Evolutionary conservation across 1,140 invertebrate genomes (phyloP).

Genomic region (Pachyrhynchus sulphureomaculatus): DNA sequence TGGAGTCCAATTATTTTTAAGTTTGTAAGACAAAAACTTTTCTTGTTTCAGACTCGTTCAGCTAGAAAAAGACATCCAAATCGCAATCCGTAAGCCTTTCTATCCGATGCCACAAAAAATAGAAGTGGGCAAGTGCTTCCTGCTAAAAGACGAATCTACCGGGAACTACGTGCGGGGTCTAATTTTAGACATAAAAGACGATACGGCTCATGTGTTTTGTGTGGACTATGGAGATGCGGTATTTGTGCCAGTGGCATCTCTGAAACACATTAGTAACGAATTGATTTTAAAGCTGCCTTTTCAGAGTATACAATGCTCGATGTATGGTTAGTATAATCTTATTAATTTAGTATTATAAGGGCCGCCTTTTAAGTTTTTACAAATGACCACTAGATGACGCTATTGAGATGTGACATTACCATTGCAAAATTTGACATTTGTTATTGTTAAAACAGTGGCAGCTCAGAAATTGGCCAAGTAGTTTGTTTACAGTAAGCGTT

Average conservation of each 20-base stretch:
- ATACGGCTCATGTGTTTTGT: conserved; percentile 30
- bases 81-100: conserved; percentile 28
- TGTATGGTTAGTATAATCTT: too few relatives aligned
- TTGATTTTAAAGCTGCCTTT: conserved; percentile 38
- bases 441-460: too few relatives aligned
- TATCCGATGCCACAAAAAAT: conserved; percentile 27
- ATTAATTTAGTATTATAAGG: too few relatives aligned
- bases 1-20: too few relatives aligned
- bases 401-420: too few relatives aligned
- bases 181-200: conserved; percentile 20
- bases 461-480: too few relatives aligned
- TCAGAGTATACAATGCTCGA: conserved; percentile 41
- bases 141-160: conserved; percentile 31
- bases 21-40: too few relatives aligned
- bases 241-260: conserved; percentile 1
- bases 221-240: conserved; percentile 40
- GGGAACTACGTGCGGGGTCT: conserved; percentile 28
- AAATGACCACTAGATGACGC: too few relatives aligned
- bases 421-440: too few relatives aligned
- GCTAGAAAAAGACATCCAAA: conserved; percentile 39
- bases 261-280: conserved; percentile 32
- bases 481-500: too few relatives aligned
- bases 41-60: conserved; percentile 34
- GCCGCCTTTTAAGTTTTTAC: too few relatives aligned
- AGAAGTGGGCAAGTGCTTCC: conserved; percentile 31